These are phyloP conservation scores for Platorchestia sp. DNA, from an alignment of 1,140 invertebrate genomes.

Conservation along the genomic window DNA sequence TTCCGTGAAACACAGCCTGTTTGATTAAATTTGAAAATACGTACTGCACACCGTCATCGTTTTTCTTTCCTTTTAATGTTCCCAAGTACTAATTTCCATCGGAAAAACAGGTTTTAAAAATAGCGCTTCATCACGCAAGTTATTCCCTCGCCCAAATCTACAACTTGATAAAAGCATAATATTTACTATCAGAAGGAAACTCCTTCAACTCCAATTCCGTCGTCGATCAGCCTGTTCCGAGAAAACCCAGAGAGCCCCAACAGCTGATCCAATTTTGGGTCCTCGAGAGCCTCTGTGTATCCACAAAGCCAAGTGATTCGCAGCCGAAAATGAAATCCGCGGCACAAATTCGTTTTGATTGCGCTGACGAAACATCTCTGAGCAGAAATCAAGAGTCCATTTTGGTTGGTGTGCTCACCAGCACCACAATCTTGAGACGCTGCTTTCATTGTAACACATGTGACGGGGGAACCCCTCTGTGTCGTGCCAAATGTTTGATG, in stretches of 20 bases:
- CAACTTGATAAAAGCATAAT: neutral
- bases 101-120: too few species aligned
- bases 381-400: slow-evolving; percentile 3
- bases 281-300: neutral
- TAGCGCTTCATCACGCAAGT: too few species aligned
- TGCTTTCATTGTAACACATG: neutral
- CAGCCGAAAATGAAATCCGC: neutral
- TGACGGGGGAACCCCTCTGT: neutral
- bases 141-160: too few species aligned
- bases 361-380: neutral
- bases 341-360: slow-evolving; percentile 1
- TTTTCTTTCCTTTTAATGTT: too few species aligned
- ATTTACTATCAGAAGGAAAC: neutral
- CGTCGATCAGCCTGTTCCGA: neutral
- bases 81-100: too few species aligned
- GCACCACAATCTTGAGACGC: neutral
- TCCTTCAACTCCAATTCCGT: neutral
- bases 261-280: neutral
- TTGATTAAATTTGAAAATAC: too few species aligned
- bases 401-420: neutral
- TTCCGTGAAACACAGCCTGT: too few species aligned
- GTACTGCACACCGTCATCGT: too few species aligned
- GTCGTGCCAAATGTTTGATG: neutral
- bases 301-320: slow-evolving; percentile 6
- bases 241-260: neutral